Base-by-base conservation (phyloP, 1,140 invertebrate genomes). In the Hyphantria cunea region DNA sequence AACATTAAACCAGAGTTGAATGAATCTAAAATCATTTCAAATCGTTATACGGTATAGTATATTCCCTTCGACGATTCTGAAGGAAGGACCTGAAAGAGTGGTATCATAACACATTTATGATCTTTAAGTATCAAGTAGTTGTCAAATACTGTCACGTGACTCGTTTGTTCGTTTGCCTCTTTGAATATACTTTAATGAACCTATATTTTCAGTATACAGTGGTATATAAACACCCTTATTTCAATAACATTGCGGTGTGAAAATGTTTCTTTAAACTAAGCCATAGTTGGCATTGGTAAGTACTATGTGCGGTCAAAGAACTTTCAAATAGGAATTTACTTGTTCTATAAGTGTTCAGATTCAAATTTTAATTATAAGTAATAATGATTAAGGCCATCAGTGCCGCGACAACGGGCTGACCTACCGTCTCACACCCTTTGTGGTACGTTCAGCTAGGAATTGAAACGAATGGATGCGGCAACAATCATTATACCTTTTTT, bases 311-410 rank as follows among this genome's bases (percentile, higher is more conserved):
- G 8, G 11, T 1, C 13, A 17, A 17, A 47, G 9, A 6, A 6
- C 17, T 25, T 37, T 33, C 13, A 68, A 54, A 63, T 54, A 63
- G 53, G 0, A 50, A 2, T 9, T 51, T 41, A 14, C 39, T 51
- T 53, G 34, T n/a, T 73, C 70, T 75, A 80, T 76, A 67, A 66
- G 72, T 74, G 76, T 69, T 81, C 79, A 69, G 60, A 79, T 72
- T 68, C 66, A 72, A 88, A 85, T 82, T 88, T 84, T 85, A 85
- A 85, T 85, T 82, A 84, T 84, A 81, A 86, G 79, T 85, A 86
- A 86, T 84, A 85, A 86, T 86, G 76, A 85, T 82, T 82, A 81
- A 80, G 85, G 76, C 81, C 81, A 84, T 88, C 85, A 88, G 76
- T 68, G 67, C 69, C 72, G 79, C 78, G 83, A 84, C 84, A 83